Conservation (phyloP, 2,797 vertebrate genomes). For the Hydrophis major region DNA sequence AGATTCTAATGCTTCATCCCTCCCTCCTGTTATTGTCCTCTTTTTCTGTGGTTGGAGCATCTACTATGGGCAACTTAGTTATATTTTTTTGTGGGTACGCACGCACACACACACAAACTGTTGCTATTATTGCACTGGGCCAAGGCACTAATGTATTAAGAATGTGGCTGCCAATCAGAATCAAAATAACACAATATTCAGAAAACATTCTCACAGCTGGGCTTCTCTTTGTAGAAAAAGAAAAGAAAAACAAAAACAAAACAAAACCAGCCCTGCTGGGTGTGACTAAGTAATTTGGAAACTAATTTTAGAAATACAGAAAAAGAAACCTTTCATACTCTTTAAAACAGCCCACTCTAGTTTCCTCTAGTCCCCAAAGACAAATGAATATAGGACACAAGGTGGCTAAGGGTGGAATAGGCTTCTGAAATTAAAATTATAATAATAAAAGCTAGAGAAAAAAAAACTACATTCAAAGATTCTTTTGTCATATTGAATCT, state of each 20-base stretch:
- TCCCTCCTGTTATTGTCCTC: neutral
- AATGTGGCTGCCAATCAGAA: neutral
- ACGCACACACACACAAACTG: neutral
- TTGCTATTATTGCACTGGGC: neutral
- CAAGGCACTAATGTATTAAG: neutral
- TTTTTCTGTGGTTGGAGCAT: neutral
- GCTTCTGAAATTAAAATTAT: neutral
- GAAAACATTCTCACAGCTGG: neutral
- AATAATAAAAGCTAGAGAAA: neutral
- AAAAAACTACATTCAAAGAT: neutral
- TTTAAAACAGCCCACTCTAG: neutral
- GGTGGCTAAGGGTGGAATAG: neutral
- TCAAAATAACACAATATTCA: neutral
- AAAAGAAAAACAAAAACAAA: neutral
- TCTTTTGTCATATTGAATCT: neutral
- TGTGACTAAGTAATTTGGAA: neutral
- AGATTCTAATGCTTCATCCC: neutral
- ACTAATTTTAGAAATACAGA: neutral
- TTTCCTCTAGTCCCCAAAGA: neutral
- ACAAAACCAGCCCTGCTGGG: neutral
- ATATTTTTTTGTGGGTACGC: neutral
- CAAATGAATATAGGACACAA: neutral
- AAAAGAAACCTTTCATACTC: accelerated
- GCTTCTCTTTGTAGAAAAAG: neutral
- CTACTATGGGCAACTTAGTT: neutral